Evolutionary conservation across 2,888 invertebrate genomes (phyloP).

Genomic region (Drosophila helvetica): DNA sequence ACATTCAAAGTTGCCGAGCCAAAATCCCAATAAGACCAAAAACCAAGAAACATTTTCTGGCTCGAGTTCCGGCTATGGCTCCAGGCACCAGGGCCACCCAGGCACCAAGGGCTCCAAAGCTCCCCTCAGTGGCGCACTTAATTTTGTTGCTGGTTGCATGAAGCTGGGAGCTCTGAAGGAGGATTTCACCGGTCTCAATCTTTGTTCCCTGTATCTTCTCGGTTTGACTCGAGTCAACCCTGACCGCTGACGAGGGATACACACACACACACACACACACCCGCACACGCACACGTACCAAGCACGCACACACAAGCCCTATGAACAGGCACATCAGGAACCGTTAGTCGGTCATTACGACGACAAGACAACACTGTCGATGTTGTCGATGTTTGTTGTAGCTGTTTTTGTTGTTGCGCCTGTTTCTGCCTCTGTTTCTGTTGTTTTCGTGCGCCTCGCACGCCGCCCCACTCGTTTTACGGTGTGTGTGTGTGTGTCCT

Average conservation of each 20-base stretch:
- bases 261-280: constrained; percentile 22
- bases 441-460: constrained; percentile 14
- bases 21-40: constrained; percentile 65
- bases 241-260: constrained; percentile 69
- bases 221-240: constrained; percentile 69
- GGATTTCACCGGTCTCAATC: constrained; percentile 18
- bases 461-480: constrained; percentile 19
- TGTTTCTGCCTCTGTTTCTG: neutral
- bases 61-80: constrained; percentile 39
- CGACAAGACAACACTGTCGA: constrained; percentile 33
- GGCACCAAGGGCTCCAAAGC: neutral
- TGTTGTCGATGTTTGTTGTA: neutral
- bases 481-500: constrained; percentile 57
- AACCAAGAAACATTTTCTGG: constrained; percentile 61
- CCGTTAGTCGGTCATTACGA: constrained; percentile 74
- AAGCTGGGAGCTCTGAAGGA: neutral
- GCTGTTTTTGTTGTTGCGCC: no score
- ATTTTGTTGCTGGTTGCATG: constrained; percentile 3
- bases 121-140: constrained; percentile 1
- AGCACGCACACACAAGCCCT: constrained; percentile 28
- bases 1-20: constrained; percentile 24
- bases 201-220: constrained; percentile 6
- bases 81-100: neutral
- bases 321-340: constrained; percentile 40
- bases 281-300: constrained; percentile 16